Evolutionary conservation across 2,797 vertebrate genomes (phyloP), one percentile per base, ranked within the genome.

Genomic region (Otus scops): DNA sequence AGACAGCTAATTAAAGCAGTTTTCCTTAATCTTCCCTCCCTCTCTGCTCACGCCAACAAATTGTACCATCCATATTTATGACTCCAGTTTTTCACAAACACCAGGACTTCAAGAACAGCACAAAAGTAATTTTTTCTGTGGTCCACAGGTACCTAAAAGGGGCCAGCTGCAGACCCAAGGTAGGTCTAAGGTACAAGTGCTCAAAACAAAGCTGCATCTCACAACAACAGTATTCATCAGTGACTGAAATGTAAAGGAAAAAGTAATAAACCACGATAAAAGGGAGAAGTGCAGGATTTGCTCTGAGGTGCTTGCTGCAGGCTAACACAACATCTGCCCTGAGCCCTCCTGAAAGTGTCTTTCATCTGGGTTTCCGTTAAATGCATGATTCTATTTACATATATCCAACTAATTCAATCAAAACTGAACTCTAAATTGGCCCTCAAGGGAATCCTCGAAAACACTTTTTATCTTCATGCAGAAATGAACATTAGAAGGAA

Each of bases 361-460:
- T 93, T 95, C 78, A 96, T 95, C 94, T 96, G 59, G 13, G 14
- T 88, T 92, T 95, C 92, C 92, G 67, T 93, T 94, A 94, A 95
- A 73, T 54, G 59, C 0, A 1, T 22, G 76, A 88, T 95, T 90
- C 94, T 95, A 95, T 96, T 97, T 96, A 95, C 92, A 95, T 96
- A 93, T 50, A 88, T 90, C 69, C 77, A 88, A 77, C 91, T 96
- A 97, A 97, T 95, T 96, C 84, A 90, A 95, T 96, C 95, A 96
- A 94, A 97, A 95, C 82, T 84, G 70, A 96, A 97, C 92, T 97
- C 91, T 94, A 97, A 94, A 97, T 93, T 95, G 86, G 92, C 88
- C 73, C 95, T 92, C 93, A 68, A 94, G 96, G 94, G 97, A 97
- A 83, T 93, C 84, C 85, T 95, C 6, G 3, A 71, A 93, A 96